A percentile compares a stretch with the other conserved stretches of the same genome.
These are phyloP conservation scores for Hydriomena furcata DNA, from an alignment of 2,888 invertebrate genomes.

Conservation along the genomic window DNA sequence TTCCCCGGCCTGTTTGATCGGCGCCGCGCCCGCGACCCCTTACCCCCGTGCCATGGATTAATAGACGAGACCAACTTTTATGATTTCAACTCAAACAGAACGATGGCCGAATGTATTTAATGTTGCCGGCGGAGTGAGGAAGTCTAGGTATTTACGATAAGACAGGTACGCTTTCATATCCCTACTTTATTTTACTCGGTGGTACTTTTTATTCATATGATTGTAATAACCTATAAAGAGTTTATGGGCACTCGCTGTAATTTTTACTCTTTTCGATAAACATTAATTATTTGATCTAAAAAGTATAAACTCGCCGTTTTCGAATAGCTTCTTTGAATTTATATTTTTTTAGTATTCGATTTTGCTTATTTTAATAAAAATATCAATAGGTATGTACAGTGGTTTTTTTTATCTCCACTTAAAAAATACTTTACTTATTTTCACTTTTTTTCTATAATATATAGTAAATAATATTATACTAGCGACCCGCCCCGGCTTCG, in stretches of 20 bases:
- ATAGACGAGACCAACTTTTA: constrained; percentile 82
- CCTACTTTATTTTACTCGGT: not conserved
- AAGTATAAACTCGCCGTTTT: not conserved
- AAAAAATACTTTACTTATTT: no score
- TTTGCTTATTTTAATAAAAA: no score
- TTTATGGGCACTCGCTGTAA: constrained; percentile 6
- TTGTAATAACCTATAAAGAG: constrained; percentile 8
- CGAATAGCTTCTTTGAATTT: no score
- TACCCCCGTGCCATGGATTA: constrained; percentile 68
- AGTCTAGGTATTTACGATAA: constrained; percentile 13
- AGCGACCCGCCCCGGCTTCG: no score
- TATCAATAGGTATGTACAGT: no score
- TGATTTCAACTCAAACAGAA: constrained; percentile 80
- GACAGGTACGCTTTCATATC: constrained; percentile 8
- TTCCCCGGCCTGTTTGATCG: constrained; percentile 82
- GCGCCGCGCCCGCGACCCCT: constrained; percentile 63
- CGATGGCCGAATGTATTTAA: constrained; percentile 55
- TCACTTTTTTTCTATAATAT: no score
- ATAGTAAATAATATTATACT: no score
- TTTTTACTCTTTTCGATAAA: constrained; percentile 1
- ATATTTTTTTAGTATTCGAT: not conserved
- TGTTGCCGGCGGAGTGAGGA: constrained; percentile 45
- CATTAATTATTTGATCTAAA: not conserved
- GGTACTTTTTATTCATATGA: not conserved
- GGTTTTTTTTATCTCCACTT: no score